Percentiles rank a stretch among this genome's conserved stretches.
Conservation (phyloP, 2,888 invertebrate species). For the Dynastes maya region DNA sequence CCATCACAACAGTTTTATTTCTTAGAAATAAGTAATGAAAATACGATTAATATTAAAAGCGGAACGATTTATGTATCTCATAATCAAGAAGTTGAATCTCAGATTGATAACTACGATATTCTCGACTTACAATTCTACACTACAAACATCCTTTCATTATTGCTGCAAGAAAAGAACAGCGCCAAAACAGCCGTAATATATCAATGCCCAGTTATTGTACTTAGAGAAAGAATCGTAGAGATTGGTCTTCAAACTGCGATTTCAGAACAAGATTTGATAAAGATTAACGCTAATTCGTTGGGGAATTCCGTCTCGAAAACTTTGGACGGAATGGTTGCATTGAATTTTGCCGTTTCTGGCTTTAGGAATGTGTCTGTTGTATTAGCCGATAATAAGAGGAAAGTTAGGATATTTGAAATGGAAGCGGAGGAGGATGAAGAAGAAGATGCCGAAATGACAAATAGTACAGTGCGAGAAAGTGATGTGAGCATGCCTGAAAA, state of each 20-base stretch:
- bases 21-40: slow-evolving; percentile 70
- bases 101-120: slow-evolving; percentile 70
- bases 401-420: slow-evolving; percentile 90
- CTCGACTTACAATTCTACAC: slow-evolving; percentile 86
- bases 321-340: slow-evolving; percentile 79
- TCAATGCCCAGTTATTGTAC: slow-evolving; percentile 61
- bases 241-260: slow-evolving; percentile 55
- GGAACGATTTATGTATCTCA: slow-evolving; percentile 74
- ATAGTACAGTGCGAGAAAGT: slow-evolving; percentile 61
- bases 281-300: slow-evolving; percentile 73
- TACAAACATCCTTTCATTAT: slow-evolving; percentile 79
- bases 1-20: slow-evolving; percentile 72
- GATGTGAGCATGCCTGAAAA: slow-evolving; percentile 57
- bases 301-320: slow-evolving; percentile 74
- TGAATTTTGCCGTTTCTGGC: slow-evolving; percentile 88
- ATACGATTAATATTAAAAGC: slow-evolving; percentile 70
- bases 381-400: slow-evolving; percentile 83
- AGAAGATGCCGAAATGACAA: slow-evolving; percentile 77
- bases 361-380: slow-evolving; percentile 88
- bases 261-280: slow-evolving; percentile 68
- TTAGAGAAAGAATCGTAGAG: slow-evolving; percentile 64
- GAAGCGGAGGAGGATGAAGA: slow-evolving; percentile 94
- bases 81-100: slow-evolving; percentile 66
- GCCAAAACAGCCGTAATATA: slow-evolving; percentile 62
- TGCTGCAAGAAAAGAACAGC: slow-evolving; percentile 74